Percentiles rank a stretch among this genome's conserved stretches.
Conservation (phyloP, 2,113 vertebrate species). For the Ochotona princeps region DNA sequence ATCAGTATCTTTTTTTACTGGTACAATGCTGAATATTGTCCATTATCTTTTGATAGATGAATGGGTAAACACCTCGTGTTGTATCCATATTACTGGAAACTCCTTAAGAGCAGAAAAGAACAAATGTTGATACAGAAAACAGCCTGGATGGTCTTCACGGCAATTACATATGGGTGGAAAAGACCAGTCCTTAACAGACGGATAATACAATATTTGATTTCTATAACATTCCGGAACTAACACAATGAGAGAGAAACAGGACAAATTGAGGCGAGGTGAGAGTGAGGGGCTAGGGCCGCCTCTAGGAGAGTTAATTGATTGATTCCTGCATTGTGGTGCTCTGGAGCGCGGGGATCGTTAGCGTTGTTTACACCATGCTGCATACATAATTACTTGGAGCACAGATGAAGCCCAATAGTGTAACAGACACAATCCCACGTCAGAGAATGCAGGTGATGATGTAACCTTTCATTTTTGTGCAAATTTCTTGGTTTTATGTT, state of each 20-base stretch:
- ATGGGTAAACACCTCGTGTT: too few species aligned
- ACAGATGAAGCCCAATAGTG: accelerated
- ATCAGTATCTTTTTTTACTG: too few species aligned
- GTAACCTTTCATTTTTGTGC: not conserved
- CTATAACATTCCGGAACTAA: not conserved
- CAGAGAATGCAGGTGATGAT: not conserved
- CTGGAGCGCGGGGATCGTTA: not conserved
- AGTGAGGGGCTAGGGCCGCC: not conserved
- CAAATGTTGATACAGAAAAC: too few species aligned
- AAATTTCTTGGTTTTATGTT: not conserved
- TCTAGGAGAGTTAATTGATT: not conserved
- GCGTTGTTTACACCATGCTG: not conserved
- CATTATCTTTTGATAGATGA: not conserved
- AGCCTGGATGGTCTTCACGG: not conserved
- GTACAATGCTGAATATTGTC: not conserved
- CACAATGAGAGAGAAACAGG: too few species aligned
- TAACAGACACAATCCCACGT: not conserved
- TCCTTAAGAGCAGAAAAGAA: not conserved
- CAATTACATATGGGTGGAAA: not conserved
- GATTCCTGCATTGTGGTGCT: not conserved
- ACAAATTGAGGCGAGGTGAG: too few species aligned
- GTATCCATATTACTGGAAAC: too few species aligned
- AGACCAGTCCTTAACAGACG: not conserved
- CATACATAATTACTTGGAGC: not conserved
- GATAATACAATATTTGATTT: not conserved